These are phyloP conservation scores for Allolobophora icterica DNA, from an alignment of 2,888 invertebrate genomes.

Conservation along the genomic window DNA sequence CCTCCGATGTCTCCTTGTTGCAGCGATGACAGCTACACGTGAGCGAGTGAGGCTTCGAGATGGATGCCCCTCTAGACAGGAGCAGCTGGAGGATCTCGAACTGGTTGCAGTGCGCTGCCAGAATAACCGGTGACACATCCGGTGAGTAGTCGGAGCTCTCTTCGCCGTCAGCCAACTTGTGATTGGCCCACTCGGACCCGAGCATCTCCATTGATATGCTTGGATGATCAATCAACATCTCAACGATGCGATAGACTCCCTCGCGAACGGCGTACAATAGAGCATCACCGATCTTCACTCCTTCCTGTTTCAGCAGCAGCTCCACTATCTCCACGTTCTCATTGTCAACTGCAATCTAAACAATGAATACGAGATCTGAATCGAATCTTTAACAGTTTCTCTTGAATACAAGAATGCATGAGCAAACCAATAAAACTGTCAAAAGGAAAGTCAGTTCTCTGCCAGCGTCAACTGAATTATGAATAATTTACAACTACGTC, in stretches of 20 bases:
- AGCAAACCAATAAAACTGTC: background rate
- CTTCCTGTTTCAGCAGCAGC: slow-evolving; percentile 67
- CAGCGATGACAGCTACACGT: slow-evolving; percentile 67
- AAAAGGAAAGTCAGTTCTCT: background rate
- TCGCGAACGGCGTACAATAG: slow-evolving; percentile 69
- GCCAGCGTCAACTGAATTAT: background rate
- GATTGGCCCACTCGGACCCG: slow-evolving; percentile 68
- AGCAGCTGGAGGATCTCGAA: slow-evolving; percentile 70
- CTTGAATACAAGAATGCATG: background rate
- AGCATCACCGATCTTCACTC: slow-evolving; percentile 68
- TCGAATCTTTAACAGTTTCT: background rate
- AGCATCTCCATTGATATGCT: slow-evolving; percentile 68
- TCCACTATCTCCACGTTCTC: slow-evolving; percentile 70
- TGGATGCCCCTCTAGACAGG: slow-evolving; percentile 66
- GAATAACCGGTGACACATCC: slow-evolving; percentile 67
- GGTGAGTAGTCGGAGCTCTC: slow-evolving; percentile 69
- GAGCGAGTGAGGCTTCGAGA: slow-evolving; percentile 66
- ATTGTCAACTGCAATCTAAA: slow-evolving; percentile 64
- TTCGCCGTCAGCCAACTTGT: slow-evolving; percentile 57
- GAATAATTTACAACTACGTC: background rate
- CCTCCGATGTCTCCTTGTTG: slow-evolving; percentile 64
- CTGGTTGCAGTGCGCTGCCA: slow-evolving; percentile 69
- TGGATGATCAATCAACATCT: slow-evolving; percentile 70
- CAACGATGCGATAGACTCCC: slow-evolving; percentile 66
- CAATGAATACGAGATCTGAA: background rate